Base-by-base conservation (phyloP, 2,888 invertebrate genomes). In the Sialis fuliginosa region DNA sequence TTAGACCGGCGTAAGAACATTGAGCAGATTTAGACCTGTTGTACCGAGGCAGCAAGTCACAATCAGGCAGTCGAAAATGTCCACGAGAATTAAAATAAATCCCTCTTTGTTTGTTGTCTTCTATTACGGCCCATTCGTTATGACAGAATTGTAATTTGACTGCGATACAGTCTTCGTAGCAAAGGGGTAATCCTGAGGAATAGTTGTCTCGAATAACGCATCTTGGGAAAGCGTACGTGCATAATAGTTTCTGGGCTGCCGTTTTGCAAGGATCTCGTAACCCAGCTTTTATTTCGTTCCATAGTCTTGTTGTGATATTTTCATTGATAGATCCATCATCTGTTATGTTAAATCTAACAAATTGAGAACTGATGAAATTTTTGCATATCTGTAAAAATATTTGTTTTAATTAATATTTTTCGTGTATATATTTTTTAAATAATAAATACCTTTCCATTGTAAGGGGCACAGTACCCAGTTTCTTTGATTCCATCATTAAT, bases 101-200 rank as follows among this genome's bases (percentile, higher is more conserved):
- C 41, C 82, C 80, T 50, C 81, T 74, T 49, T 77, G 76, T 61
- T 89, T 91, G 61, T 86, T 85, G 58, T 89, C 87, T 65, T 91
- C 89, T 48, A 93, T 79, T 48, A 87, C 68, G 30, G 86, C 84
- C 93, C 95, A 95, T 61, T 92, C 89, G 60, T 84, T 87, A 63
- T 86, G 90, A 65, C 95, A 96, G 66, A 91, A 88, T 58, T 90
- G 78, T 62, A 85, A 79, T 61, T 83, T 82, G 31, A 91, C 85
- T 46, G 93, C 93, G 61, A 86, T 77, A 62, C 95, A 96, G 62
- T 93, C 92, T 71, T 95, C 93, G 59, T 87, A 85, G 65, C 92
- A 92, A 5, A 92, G 68, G 5, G 90, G 88, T 49, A 90, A 69
- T 45, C 77, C 79, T 51, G 75, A 71, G 4, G 83, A 78, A 49